phyloP scores from a whole-genome alignment of 1,140 invertebrate genomes.

The Platyura marginata region DNA sequence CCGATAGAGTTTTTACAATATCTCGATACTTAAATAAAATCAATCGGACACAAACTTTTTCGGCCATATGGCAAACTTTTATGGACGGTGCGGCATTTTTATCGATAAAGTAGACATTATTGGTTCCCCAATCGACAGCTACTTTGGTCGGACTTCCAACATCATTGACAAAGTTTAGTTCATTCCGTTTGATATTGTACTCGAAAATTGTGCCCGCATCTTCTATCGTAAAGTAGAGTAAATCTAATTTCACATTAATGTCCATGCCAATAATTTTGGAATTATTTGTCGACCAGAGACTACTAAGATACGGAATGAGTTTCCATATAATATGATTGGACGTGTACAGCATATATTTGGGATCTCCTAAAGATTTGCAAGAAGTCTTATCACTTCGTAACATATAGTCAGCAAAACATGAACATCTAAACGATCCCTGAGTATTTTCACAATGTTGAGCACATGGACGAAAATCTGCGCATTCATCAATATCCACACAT shows the following conservation, averaged over 20 bases:
- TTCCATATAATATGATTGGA: constrained; percentile 31
- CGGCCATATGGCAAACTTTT: constrained; percentile 33
- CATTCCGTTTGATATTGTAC: constrained; percentile 10
- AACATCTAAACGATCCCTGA: constrained; percentile 50
- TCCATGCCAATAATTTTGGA: constrained; percentile 30
- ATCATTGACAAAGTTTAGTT: constrained; percentile 25
- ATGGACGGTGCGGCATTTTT: constrained; percentile 26
- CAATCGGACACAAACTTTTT: constrained; percentile 33
- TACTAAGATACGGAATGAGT: constrained; percentile 18
- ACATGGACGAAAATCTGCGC: constrained; percentile 48
- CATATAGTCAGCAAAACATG: constrained; percentile 43
- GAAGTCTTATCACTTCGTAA: constrained; percentile 38
- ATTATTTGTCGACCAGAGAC: constrained; percentile 22
- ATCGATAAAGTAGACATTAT: constrained; percentile 59
- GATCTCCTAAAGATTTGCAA: constrained; percentile 43
- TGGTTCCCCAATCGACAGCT: constrained; percentile 57
- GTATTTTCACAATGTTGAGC: constrained; percentile 62
- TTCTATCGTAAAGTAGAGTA: constrained; percentile 24
- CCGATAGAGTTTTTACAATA: constrained; percentile 29
- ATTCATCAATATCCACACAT: constrained; percentile 52
- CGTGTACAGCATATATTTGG: constrained; percentile 28
- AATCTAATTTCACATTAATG: constrained; percentile 18
- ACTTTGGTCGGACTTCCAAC: constrained; percentile 45
- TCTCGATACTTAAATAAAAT: constrained; percentile 38
- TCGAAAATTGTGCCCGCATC: constrained; percentile 17